A percentile compares a stretch with the other conserved stretches of the same genome.
phyloP scores from a whole-genome alignment of 2,797 vertebrate genomes.

The Sarcoramphus papa region DNA sequence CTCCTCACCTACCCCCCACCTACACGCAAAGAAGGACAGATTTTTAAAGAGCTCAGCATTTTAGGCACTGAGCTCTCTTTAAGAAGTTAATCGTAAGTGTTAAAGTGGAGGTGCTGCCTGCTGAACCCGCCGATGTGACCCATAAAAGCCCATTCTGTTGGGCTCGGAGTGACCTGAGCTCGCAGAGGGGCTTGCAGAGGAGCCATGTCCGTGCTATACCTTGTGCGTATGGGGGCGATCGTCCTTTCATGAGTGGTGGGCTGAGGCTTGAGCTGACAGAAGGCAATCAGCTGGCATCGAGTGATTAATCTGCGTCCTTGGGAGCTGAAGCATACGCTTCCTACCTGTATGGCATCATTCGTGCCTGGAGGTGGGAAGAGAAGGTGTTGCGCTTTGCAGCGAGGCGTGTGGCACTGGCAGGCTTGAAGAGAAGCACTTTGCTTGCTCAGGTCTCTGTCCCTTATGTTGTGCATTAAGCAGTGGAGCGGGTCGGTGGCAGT shows the following conservation, averaged over 20 bases:
- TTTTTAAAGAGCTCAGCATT: neutral
- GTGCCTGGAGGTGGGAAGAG: neutral
- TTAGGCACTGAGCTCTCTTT: neutral
- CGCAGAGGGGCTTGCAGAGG: neutral
- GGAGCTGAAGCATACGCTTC: neutral
- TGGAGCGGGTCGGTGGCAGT: accelerated
- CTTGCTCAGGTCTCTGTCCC: neutral
- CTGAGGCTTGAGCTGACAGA: neutral
- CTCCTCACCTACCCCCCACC: neutral
- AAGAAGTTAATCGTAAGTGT: neutral
- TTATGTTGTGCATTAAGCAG: neutral
- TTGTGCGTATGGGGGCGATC: accelerated
- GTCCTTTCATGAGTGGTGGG: accelerated
- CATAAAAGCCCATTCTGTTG: neutral
- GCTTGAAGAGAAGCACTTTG: neutral
- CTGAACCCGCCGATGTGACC: neutral
- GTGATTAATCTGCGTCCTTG: neutral
- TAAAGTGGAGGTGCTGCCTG: neutral
- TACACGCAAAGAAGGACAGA: neutral
- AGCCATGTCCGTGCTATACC: accelerated
- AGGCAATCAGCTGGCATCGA: accelerated
- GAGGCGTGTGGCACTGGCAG: accelerated
- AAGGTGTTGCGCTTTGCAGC: neutral
- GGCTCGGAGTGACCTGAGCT: neutral
- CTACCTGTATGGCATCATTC: neutral